Evolutionary conservation across 2,113 vertebrate genomes (phyloP).

Genomic region (Aythya baeri): DNA sequence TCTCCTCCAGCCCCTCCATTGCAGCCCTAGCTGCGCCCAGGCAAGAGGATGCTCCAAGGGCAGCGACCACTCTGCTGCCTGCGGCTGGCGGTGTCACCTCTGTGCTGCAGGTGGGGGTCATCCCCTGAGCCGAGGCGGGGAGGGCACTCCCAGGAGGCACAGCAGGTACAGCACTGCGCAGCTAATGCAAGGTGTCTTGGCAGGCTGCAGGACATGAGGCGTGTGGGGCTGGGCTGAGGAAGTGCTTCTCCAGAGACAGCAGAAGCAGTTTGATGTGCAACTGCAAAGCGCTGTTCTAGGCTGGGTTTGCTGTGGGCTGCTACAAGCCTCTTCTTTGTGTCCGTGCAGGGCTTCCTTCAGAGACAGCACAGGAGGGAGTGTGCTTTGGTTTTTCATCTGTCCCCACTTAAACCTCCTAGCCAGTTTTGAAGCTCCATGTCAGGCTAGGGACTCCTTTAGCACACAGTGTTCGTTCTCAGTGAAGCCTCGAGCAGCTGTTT

Average conservation of each 20-base stretch:
- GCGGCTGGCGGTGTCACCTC: neutral
- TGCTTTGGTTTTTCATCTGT: neutral
- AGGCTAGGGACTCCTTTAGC: constrained; percentile 41
- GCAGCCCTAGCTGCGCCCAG: too few species aligned
- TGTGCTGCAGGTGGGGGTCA: neutral
- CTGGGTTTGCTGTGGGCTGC: neutral
- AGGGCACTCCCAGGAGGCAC: neutral
- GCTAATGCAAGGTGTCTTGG: neutral
- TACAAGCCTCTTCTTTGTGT: neutral
- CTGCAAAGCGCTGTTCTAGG: neutral
- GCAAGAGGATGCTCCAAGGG: neutral
- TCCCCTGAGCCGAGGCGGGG: neutral
- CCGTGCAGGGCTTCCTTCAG: neutral
- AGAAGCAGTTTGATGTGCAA: neutral
- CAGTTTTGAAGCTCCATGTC: constrained; percentile 10
- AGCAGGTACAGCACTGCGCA: neutral
- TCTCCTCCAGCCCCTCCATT: neutral
- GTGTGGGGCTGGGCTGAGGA: neutral
- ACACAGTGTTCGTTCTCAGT: neutral
- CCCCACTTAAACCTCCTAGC: neutral
- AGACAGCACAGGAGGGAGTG: neutral
- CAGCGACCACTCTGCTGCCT: rapidly evolving
- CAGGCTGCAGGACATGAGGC: rapidly evolving
- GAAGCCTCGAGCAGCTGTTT: constrained; percentile 67
- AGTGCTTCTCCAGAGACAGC: neutral